Evolutionary conservation across 2,797 vertebrate genomes (phyloP).

Genomic region (Erithacus rubecula): DNA sequence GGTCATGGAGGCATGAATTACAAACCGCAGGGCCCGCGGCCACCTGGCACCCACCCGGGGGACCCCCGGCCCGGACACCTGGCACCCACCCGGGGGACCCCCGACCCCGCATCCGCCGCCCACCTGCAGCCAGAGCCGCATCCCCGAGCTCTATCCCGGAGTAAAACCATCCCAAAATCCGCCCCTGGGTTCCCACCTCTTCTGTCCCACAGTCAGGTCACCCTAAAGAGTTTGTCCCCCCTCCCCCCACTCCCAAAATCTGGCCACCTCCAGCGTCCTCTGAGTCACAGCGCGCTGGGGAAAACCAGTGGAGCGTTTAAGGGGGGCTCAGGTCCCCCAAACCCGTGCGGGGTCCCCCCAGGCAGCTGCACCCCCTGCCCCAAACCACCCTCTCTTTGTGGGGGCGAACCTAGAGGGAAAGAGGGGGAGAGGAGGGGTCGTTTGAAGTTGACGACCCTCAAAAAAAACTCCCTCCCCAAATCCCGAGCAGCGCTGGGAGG

Average conservation of each 20-base stretch:
- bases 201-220: fast-evolving
- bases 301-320: fast-evolving
- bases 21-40: not conserved
- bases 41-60: not conserved
- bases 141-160: not conserved
- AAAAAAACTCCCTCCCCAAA: too few relatives aligned
- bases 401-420: not conserved
- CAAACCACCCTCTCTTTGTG: not conserved
- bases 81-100: too few relatives aligned
- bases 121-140: not conserved
- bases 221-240: not conserved
- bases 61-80: too few relatives aligned
- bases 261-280: not conserved
- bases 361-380: not conserved
- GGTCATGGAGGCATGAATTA: not conserved
- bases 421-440: too few relatives aligned
- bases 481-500: not conserved
- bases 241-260: not conserved
- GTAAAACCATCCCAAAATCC: too few relatives aligned
- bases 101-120: not conserved
- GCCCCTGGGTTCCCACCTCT: not conserved
- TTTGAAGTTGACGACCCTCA: not conserved
- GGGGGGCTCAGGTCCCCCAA: not conserved
- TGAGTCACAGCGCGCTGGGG: not conserved
- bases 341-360: too few relatives aligned